Conservation (phyloP, 1,140 invertebrate genomes). For the Ladona fulva region DNA sequence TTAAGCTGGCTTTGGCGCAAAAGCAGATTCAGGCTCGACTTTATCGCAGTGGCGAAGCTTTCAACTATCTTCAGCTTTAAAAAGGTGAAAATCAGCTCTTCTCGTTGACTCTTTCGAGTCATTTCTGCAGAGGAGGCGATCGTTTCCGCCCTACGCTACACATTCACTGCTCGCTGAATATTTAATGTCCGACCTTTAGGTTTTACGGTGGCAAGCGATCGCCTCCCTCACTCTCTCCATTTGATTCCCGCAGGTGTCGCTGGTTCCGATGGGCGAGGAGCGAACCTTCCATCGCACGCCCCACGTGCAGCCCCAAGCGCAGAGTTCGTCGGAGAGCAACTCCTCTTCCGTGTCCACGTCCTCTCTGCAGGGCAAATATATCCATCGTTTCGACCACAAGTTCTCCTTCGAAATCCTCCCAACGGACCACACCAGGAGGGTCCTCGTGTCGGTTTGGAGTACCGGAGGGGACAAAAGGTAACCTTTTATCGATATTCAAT, state of each 20-base stretch:
- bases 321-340: conserved; percentile 34
- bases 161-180: no score
- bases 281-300: conserved; percentile 40
- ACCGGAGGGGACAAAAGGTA: not conserved
- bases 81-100: no score
- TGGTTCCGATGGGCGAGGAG: conserved; percentile 35
- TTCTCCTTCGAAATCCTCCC: conserved; percentile 39
- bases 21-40: no score
- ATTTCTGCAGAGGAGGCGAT: no score
- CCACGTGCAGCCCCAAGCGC: conserved; percentile 19
- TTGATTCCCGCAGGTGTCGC: conserved; percentile 27
- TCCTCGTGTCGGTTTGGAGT: conserved; percentile 42
- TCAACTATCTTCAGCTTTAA: no score
- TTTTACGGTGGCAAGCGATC: not conserved
- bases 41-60: no score
- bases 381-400: conserved; percentile 38
- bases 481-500: not conserved
- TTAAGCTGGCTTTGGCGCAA: no score
- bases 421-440: conserved; percentile 37
- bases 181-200: no score
- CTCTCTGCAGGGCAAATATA: not conserved
- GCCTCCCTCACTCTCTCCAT: not conserved
- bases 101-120: no score
- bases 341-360: conserved; percentile 40
- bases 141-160: no score